Evolutionary conservation across 1,140 invertebrate species (phyloP).

Genomic region (Zaprionus ornatus): DNA sequence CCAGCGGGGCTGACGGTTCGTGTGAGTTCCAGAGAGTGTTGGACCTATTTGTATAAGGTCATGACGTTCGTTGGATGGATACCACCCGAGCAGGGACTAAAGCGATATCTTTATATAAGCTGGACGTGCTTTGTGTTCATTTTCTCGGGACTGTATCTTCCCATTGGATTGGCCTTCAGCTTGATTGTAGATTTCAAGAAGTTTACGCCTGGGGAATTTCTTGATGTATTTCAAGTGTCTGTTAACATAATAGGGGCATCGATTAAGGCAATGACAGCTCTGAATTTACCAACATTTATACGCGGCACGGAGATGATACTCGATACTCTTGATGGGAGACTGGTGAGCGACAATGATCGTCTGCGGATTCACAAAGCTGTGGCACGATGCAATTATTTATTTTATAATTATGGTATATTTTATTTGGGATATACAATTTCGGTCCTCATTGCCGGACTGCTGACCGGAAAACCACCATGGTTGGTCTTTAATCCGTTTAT

Average conservation of each 20-base stretch:
- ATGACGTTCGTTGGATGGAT: slow-evolving; percentile 10
- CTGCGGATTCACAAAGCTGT: slow-evolving; percentile 5
- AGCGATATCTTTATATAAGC: not conserved
- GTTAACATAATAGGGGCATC: slow-evolving; percentile 5
- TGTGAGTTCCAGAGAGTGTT: not conserved
- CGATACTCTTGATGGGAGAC: slow-evolving; percentile 1
- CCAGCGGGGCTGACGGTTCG: too few relatives aligned
- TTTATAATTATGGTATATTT: too few relatives aligned
- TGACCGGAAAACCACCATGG: too few relatives aligned
- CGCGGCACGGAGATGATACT: not conserved
- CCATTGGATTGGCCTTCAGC: slow-evolving; percentile 11
- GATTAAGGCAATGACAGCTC: not conserved
- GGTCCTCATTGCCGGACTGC: too few relatives aligned
- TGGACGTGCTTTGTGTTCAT: not conserved
- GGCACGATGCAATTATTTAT: slow-evolving; percentile 1
- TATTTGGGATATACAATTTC: too few relatives aligned
- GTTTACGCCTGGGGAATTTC: not conserved
- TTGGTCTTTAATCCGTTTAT: too few relatives aligned
- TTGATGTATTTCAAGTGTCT: not conserved
- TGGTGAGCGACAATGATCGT: slow-evolving; percentile 2
- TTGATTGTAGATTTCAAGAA: not conserved
- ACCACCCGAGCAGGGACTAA: not conserved
- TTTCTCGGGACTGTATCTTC: slow-evolving; percentile 1
- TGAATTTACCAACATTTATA: not conserved
- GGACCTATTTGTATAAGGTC: not conserved